Evolutionary conservation across 2,113 vertebrate genomes (phyloP).

Genomic region (Clarias gariepinus): DNA sequence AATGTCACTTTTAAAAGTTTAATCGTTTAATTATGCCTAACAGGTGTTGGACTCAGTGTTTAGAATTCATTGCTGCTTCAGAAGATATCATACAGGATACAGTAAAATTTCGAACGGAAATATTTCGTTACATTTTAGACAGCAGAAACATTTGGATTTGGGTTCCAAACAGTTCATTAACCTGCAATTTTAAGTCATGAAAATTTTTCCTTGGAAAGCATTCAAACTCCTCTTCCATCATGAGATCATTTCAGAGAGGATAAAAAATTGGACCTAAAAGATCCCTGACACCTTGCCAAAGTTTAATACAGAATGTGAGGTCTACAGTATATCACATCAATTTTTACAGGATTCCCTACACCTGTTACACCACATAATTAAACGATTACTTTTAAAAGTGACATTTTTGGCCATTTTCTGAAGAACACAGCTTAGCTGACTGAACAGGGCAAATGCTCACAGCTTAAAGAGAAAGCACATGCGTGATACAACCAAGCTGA

Average conservation of each 20-base stretch:
- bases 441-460: too few relatives aligned
- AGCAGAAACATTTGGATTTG: background rate
- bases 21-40: background rate
- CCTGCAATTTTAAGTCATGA: conserved; percentile 11
- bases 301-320: too few relatives aligned
- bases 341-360: too few relatives aligned
- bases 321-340: too few relatives aligned
- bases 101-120: background rate
- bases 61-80: background rate
- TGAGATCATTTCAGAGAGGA: background rate
- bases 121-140: background rate
- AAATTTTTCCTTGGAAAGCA: background rate
- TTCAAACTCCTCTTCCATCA: conserved; percentile 19
- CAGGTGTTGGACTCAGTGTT: background rate
- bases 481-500: too few relatives aligned
- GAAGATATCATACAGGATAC: background rate
- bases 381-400: too few relatives aligned
- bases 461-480: too few relatives aligned
- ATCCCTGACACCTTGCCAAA: too few relatives aligned
- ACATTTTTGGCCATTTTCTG: too few relatives aligned
- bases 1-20: background rate
- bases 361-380: too few relatives aligned
- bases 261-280: too few relatives aligned
- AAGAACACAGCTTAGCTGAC: too few relatives aligned
- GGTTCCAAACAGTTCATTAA: background rate